These are phyloP conservation scores for Nesidiocoris tenuis DNA, from an alignment of 2,888 invertebrate genomes.

Conservation along the genomic window DNA sequence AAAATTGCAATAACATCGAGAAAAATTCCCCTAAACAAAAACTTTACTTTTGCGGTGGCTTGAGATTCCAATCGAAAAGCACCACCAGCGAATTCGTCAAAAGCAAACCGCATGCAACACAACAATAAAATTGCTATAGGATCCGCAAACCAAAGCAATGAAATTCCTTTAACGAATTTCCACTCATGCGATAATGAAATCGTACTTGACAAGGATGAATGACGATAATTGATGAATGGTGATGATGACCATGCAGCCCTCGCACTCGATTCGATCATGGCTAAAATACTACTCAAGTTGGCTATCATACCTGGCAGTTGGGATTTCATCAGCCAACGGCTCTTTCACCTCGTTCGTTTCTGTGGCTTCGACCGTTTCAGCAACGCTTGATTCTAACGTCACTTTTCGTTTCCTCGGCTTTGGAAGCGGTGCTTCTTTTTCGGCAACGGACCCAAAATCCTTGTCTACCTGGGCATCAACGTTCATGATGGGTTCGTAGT, in stretches of 20 bases:
- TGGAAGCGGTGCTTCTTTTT: background rate
- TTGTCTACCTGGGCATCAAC: too few species aligned
- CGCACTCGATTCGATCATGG: background rate
- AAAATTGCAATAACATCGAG: too few species aligned
- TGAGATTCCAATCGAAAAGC: too few species aligned
- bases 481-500: too few species aligned
- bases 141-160: too few species aligned
- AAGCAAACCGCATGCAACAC: too few species aligned
- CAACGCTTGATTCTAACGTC: background rate
- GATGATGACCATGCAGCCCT: background rate
- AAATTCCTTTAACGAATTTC: too few species aligned
- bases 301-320: background rate
- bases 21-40: too few species aligned
- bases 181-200: background rate
- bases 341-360: slow-evolving; percentile 58
- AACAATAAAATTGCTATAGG: too few species aligned
- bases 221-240: background rate
- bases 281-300: background rate
- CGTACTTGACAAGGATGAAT: background rate
- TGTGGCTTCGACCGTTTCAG: background rate
- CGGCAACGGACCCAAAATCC: background rate
- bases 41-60: too few species aligned
- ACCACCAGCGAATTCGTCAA: too few species aligned
- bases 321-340: slow-evolving; percentile 25
- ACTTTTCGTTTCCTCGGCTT: background rate